Base-by-base conservation (phyloP, 2,888 invertebrate genomes). In the Dusona sp. region DNA sequence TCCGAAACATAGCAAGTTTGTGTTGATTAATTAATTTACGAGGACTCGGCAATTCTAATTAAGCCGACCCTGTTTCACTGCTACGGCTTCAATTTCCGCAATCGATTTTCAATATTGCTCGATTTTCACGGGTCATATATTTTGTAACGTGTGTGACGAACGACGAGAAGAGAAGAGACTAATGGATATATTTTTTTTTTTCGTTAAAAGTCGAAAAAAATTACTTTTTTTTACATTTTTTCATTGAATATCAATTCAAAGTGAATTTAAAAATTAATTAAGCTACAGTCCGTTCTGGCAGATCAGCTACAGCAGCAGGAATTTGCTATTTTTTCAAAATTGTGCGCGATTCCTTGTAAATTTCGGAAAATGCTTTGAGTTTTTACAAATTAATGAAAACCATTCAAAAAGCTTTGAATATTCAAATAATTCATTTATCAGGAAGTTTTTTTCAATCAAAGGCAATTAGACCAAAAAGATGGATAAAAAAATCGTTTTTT, bases 51-150 rank as follows among this genome's bases (percentile, higher is more conserved):
- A 72, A 73, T 73, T 73, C 19, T 51, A 73, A 73, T 80, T 73
- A 80, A 72, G 51, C 61, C 29, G 25, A 19, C 42, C 74, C 42
- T 16, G 51, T 80, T 38, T 54, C 81, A 61, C 80, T 57, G 16
- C 9, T 65, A 74, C 74, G 51, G 38, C n/a, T 54, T 22, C 54
- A 67, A 74, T 67, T 25, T 54, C 67, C 74, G 51, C 42, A 57
- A 81, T 81, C 74, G 54, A 81, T 67, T 81, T 54, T 54, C 74
- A 45, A 81, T 81, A 67, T 74, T 75, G 42, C 42, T 67, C 54
- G 57, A 61, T 61, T 61, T 61, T 61, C 16, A 61, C 48, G 36
- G 54, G 22, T 54, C 36, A 45, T 45, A 29, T 29, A 38, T 70
- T 42, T 65, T 65, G 65, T 65, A 38, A 36, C 38, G 67, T 67